Percentiles rank a stretch among this genome's conserved stretches.
phyloP scores from a whole-genome alignment of 1,140 invertebrate species.

The Orius insidiosus region DNA sequence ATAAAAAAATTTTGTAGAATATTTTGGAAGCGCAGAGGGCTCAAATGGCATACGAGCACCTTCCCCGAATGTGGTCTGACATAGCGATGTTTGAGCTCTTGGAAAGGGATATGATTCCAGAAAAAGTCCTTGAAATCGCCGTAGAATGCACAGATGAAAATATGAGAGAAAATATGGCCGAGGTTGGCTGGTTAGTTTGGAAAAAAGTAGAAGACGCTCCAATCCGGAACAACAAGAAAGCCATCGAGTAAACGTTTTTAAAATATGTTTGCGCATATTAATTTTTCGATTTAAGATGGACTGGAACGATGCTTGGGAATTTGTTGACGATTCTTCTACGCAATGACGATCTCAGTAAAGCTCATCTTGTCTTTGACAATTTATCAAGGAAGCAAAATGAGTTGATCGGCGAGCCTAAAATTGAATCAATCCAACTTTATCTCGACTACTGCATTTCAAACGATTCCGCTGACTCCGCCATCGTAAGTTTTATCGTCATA shows the following conservation, averaged over 20 bases:
- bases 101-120: slow-evolving; percentile 34
- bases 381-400: slow-evolving; percentile 30
- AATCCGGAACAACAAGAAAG: not conserved
- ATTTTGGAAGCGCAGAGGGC: slow-evolving; percentile 40
- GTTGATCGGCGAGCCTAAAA: slow-evolving; percentile 34
- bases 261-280: slow-evolving; percentile 16
- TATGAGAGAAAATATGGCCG: slow-evolving; percentile 28
- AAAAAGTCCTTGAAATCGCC: slow-evolving; percentile 35
- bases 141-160: slow-evolving; percentile 25
- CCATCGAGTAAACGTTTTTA: slow-evolving; percentile 20
- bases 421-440: slow-evolving; percentile 28
- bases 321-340: slow-evolving; percentile 31
- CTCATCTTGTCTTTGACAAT: slow-evolving; percentile 30
- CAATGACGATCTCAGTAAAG: slow-evolving; percentile 30
- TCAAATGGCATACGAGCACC: slow-evolving; percentile 37
- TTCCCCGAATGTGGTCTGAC: slow-evolving; percentile 63
- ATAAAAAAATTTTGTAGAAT: no score
- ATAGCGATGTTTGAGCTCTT: slow-evolving; percentile 47
- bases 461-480: slow-evolving; percentile 29
- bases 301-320: slow-evolving; percentile 37
- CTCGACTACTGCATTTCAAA: slow-evolving; percentile 30
- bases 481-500: slow-evolving; percentile 27
- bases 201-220: slow-evolving; percentile 26
- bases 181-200: slow-evolving; percentile 35
- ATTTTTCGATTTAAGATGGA: slow-evolving; percentile 32